Evolutionary conservation across 30 jellyfish, hydroid and myxozoan species (phyloP), one percentile per base, ranked within the genome.

Genomic region (Aurelia coerulea): DNA sequence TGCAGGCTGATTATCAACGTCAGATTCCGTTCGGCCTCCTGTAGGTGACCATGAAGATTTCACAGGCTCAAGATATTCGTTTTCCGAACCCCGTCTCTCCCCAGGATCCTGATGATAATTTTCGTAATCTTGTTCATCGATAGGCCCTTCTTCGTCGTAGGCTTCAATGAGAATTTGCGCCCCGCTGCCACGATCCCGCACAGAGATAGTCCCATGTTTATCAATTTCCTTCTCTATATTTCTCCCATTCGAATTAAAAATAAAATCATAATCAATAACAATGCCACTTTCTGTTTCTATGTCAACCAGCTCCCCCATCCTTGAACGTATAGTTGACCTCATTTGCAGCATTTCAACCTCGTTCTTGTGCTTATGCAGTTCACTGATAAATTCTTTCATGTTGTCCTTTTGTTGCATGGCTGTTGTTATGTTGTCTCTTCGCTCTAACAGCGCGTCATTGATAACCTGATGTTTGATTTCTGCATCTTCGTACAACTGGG

Each of bases 311-410:
- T 90, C 95, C 11, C 65, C 60, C 80, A 82, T 78, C 59, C 86
- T 54, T 29, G 56, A 83, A 56, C 87, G 76, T 12, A 95, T 66
- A 3, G 99, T 90, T 58, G 96, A 74, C 66, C 85, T 90, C 99
- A 95, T 95, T 71, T 95, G 99, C 23, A 95, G 91, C 94, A 90
- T 79, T 79, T 95, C 99, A 1, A 90, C 88, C 71, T 90, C 90
- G 52, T 95, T 90, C 10, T 87, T 81, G 63, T 95, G 99, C 15
- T 68, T 41, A 10, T 81, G 91, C 35, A 95, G 78, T 34, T 90
- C 78, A 37, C 65, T 49, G 11, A 95, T 15, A 16, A 90, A 58
- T 16, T 79, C 80, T 15, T 68, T 74, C 63, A 81, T 32, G 23
- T 64, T 68, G 17, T 82, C 89, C 13, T 74, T 62, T 52, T 84